Conservation (phyloP, 2,888 invertebrate genomes). For the Masnerella sp. region DNA sequence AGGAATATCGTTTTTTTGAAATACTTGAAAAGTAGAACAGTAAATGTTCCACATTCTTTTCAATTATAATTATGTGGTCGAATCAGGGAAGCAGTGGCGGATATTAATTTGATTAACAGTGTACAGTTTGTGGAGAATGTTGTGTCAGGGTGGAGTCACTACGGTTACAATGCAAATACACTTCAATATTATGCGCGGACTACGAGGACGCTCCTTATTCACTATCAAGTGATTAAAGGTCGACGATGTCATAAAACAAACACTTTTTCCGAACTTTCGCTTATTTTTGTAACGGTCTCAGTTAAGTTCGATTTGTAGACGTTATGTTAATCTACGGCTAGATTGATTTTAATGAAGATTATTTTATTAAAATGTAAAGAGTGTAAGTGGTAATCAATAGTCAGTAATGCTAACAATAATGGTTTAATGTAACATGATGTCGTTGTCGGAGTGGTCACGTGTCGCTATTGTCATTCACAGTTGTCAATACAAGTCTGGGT, state of each 20-base stretch:
- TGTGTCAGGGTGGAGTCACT: slow-evolving; percentile 49
- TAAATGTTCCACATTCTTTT: slow-evolving; percentile 12
- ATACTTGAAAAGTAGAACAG: no score
- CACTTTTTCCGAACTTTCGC: background rate
- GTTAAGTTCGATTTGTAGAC: no score
- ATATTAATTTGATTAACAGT: slow-evolving; percentile 55
- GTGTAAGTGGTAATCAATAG: no score
- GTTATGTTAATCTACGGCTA: no score
- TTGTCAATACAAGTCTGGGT: no score
- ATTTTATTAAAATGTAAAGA: no score
- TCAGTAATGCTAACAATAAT: no score
- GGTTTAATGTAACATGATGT: slow-evolving; percentile 21
- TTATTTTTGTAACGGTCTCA: no score
- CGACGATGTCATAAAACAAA: slow-evolving; percentile 8
- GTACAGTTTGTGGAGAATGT: slow-evolving; percentile 22
- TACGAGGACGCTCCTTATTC: slow-evolving; percentile 52
- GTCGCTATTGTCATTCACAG: slow-evolving; percentile 21
- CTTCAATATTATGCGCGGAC: slow-evolving; percentile 50
- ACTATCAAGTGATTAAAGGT: slow-evolving; percentile 43
- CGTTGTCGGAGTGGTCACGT: slow-evolving; percentile 29
- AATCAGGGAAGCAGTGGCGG: slow-evolving; percentile 39
- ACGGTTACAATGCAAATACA: slow-evolving; percentile 54
- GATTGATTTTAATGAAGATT: no score
- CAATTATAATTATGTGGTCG: slow-evolving; percentile 14
- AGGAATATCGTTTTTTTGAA: no score